These are phyloP conservation scores for Cosmopolites sordidus DNA, from an alignment of 2,888 invertebrate genomes.

Conservation along the genomic window DNA sequence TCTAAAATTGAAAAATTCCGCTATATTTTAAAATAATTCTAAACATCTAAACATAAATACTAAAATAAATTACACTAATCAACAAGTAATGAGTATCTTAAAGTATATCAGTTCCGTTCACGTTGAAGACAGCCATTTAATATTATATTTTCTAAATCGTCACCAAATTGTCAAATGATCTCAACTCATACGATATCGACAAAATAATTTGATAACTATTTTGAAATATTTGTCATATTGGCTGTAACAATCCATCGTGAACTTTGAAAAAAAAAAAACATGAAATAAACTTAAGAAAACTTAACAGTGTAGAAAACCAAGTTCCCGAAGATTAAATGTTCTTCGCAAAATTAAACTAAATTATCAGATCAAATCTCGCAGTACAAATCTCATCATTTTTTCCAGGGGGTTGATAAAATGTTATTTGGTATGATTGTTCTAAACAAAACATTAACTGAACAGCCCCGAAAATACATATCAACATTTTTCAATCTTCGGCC, in stretches of 20 bases:
- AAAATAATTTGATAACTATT: not conserved
- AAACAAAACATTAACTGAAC: too few species aligned
- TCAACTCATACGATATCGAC: not conserved
- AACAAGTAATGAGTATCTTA: slow-evolving; percentile 41
- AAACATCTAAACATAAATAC: slow-evolving; percentile 35
- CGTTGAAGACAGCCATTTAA: slow-evolving; percentile 2
- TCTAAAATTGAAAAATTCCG: slow-evolving; percentile 44
- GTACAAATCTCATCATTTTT: not conserved
- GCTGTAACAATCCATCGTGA: not conserved
- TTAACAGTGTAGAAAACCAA: not conserved
- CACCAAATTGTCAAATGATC: not conserved
- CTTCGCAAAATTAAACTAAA: too few species aligned
- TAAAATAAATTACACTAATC: slow-evolving; percentile 18
- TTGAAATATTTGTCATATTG: not conserved
- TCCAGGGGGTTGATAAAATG: not conserved
- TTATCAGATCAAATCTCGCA: too few species aligned
- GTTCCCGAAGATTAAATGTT: not conserved
- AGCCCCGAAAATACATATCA: too few species aligned
- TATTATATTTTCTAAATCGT: not conserved
- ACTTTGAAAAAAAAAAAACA: slow-evolving; percentile 1
- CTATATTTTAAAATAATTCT: slow-evolving; percentile 25
- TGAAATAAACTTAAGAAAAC: not conserved
- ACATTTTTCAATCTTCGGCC: not conserved
- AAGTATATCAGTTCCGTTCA: slow-evolving; percentile 25
- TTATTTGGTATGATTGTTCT: too few species aligned